Conservation (phyloP, 2,797 vertebrate genomes). For the Chelonia mydas region DNA sequence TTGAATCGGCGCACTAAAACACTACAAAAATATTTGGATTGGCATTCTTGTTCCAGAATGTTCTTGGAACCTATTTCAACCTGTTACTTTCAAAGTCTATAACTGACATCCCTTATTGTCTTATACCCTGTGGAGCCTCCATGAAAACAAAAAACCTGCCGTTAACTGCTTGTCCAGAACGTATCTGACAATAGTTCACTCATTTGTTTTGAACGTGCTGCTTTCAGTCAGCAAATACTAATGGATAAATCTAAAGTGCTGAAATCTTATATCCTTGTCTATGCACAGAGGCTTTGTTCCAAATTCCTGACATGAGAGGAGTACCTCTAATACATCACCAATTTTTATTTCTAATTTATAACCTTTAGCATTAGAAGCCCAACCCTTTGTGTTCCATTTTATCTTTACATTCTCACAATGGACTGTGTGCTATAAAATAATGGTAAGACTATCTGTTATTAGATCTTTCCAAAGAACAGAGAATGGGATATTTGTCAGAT, state of each 20-base stretch:
- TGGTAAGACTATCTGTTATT: background rate
- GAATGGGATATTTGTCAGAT: background rate
- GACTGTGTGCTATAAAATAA: background rate
- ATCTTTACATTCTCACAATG: background rate
- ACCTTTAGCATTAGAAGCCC: background rate
- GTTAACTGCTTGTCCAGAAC: constrained; percentile 44
- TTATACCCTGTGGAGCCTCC: constrained; percentile 35
- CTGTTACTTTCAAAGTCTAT: constrained; percentile 62
- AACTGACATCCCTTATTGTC: constrained; percentile 57
- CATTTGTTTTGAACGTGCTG: constrained; percentile 35
- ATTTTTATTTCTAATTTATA: background rate
- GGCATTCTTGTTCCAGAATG: constrained; percentile 67
- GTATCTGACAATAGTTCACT: constrained; percentile 47
- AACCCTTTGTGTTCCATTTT: background rate
- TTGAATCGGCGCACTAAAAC: constrained; percentile 66
- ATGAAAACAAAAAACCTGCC: constrained; percentile 33
- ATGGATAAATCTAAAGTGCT: constrained; percentile 37
- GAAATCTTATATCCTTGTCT: constrained; percentile 49
- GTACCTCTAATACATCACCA: background rate
- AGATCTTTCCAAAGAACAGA: background rate
- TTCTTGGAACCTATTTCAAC: constrained; percentile 60
- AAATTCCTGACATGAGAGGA: background rate
- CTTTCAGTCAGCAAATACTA: constrained; percentile 49
- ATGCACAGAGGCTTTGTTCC: constrained; percentile 15
- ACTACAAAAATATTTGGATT: constrained; percentile 77